phyloP scores from a whole-genome alignment of 2,888 invertebrate genomes.

The Dysmachus trigonus region DNA sequence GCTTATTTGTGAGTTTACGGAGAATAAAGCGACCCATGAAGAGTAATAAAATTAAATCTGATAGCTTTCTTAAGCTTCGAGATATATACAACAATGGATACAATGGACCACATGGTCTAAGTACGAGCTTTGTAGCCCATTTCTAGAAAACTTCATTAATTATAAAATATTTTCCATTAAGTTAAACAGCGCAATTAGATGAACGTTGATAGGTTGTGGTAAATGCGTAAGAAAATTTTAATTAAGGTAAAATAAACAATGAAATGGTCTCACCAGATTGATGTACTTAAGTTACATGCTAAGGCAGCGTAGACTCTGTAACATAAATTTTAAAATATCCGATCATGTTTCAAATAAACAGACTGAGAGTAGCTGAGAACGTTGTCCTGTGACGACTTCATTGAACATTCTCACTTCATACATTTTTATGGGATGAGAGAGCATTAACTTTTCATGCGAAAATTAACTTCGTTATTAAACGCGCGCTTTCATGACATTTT shows the following conservation, averaged over 20 bases:
- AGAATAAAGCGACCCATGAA: too few species aligned
- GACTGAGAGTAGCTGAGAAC: not conserved
- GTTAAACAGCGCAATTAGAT: too few species aligned
- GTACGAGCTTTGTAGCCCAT: too few species aligned
- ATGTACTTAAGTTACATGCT: not conserved
- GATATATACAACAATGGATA: too few species aligned
- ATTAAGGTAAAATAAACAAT: not conserved
- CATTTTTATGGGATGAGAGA: not conserved
- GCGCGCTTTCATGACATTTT: not conserved
- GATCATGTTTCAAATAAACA: not conserved
- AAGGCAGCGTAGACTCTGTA: not conserved
- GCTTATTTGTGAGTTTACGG: too few species aligned
- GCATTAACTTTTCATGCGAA: not conserved
- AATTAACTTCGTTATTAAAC: not conserved
- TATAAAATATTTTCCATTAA: too few species aligned
- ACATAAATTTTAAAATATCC: not conserved
- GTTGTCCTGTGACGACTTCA: not conserved
- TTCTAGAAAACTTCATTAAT: too few species aligned
- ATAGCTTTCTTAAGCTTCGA: too few species aligned
- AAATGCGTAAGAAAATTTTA: not conserved
- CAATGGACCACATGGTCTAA: too few species aligned
- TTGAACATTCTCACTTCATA: not conserved
- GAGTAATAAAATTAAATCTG: too few species aligned
- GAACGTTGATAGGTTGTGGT: too few species aligned
- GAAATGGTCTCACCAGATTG: not conserved